Evolutionary conservation across 2,797 vertebrate genomes (phyloP).

Genomic region (Taenioides sp.): DNA sequence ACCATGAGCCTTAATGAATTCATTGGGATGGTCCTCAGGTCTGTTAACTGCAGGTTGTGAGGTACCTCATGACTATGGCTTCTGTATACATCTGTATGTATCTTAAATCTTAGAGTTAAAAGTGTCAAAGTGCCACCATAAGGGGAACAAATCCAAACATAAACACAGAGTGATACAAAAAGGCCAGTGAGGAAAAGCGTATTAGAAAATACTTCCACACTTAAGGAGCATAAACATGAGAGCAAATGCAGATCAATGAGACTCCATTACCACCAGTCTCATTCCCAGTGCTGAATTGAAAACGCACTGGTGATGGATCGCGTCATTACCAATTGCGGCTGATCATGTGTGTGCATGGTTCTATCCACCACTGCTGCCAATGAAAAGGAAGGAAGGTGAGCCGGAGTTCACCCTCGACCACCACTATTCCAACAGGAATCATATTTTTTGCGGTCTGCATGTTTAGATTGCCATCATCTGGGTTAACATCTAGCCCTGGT

Average conservation of each 20-base stretch:
- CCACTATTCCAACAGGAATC: slow-evolving; percentile 45
- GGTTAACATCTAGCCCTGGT: background rate
- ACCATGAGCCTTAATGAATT: no score
- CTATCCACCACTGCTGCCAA: slow-evolving; percentile 61
- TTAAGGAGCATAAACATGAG: slow-evolving; percentile 76
- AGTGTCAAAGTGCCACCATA: background rate
- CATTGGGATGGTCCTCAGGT: no score
- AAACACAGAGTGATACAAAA: slow-evolving; percentile 51
- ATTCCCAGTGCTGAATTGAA: slow-evolving; percentile 75
- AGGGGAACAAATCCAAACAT: slow-evolving; percentile 17
- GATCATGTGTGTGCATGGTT: slow-evolving; percentile 47
- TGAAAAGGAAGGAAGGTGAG: slow-evolving; percentile 75
- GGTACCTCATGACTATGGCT: no score
- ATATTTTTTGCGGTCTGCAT: slow-evolving; percentile 1
- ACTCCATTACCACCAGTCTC: slow-evolving; percentile 79
- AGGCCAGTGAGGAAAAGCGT: slow-evolving; percentile 57
- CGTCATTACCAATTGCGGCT: slow-evolving; percentile 76
- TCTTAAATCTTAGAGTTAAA: no score
- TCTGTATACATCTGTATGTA: no score
- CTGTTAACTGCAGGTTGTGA: no score
- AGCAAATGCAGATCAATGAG: slow-evolving; percentile 79
- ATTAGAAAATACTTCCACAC: slow-evolving; percentile 73
- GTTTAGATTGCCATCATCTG: background rate
- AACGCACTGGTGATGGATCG: slow-evolving; percentile 77
- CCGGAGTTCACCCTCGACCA: slow-evolving; percentile 68